phyloP scores from a whole-genome alignment of 2,113 vertebrate genomes.

The Oryzias curvinotus region DNA sequence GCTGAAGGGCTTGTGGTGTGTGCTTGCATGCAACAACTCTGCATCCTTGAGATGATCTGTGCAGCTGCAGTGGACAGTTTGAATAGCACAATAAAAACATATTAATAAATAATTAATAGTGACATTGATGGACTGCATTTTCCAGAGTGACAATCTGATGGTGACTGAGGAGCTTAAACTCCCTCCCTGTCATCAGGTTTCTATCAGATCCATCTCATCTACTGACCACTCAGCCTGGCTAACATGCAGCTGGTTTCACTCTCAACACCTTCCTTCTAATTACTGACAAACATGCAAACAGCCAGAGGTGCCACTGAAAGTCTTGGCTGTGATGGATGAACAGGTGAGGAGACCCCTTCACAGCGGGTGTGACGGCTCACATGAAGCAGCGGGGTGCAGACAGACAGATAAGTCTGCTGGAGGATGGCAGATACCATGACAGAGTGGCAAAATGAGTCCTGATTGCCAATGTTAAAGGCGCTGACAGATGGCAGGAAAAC shows the following conservation, averaged over 20 bases:
- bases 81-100: conserved; percentile 35
- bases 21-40: conserved; percentile 26
- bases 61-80: conserved; percentile 27
- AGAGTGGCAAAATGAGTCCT: conserved; percentile 11
- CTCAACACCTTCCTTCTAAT: conserved; percentile 58
- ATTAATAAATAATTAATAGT: conserved; percentile 32
- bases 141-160: conserved; percentile 12
- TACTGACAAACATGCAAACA: conserved; percentile 61
- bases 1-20: conserved; percentile 34
- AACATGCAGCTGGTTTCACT: conserved; percentile 59
- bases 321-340: conserved; percentile 55
- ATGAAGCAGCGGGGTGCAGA: conserved; percentile 57
- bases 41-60: conserved; percentile 43
- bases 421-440: conserved; percentile 47
- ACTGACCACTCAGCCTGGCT: conserved; percentile 26
- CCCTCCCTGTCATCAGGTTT: conserved; percentile 23
- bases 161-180: conserved; percentile 34
- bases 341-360: conserved; percentile 62
- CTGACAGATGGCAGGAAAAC: conserved; percentile 7
- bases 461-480: conserved; percentile 12
- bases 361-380: conserved; percentile 32
- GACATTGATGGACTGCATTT: conserved; percentile 21
- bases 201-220: conserved; percentile 25
- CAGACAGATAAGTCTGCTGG: conserved; percentile 54
- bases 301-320: conserved; percentile 29